Base-by-base conservation (phyloP, 2,113 vertebrate genomes). In the Pollimyrus isidori region DNA sequence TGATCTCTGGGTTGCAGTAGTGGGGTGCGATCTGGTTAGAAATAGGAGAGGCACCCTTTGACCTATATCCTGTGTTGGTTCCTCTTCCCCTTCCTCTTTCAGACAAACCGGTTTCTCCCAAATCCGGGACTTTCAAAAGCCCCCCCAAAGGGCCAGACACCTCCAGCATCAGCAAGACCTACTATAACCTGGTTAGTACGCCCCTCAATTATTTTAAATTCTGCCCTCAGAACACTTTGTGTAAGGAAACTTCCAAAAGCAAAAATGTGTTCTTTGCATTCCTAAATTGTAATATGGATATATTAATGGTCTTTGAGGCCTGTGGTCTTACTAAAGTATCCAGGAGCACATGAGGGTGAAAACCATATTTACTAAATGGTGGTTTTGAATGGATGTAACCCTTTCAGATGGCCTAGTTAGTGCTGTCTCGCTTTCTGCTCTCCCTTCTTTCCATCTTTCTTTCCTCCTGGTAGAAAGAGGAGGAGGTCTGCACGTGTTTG, bases 91-190 rank as follows among this genome's bases (percentile, higher is more conserved):
- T 3, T 89, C 23, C 0, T 52, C 0, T 94, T 94, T 90, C 95
- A 98, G 98, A 99, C 93, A 99, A 99, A 91, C 97, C 97, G 0
- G 97, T 99, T 89, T 99, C 98, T 7, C 98, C 98, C 48, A 99
- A 99, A 91, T 98, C 98, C 69, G 97, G 97, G 92, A 94, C 96
- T 2, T 91, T 99, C 87, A 99, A 98, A 96, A 99, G 98, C 91
- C 98, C 98, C 7, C 98, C 98, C 42, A 99, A 98, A 96, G 98
- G 98, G 88, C 98, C 99, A 50, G 98, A 99, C 92, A 97, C 97
- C 0, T 96, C 97, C 92, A 96, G 97, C 90, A 97, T 99, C 92
- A 99, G 97, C 95, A 99, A 98, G 96, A 98, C 98, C 3, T 99
- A 99, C 94, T 99, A 99, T 89, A 99, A 99, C 88, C 93, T 99